These are phyloP conservation scores for Polypterus senegalus DNA, from an alignment of 2,113 vertebrate species.

Conservation along the genomic window DNA sequence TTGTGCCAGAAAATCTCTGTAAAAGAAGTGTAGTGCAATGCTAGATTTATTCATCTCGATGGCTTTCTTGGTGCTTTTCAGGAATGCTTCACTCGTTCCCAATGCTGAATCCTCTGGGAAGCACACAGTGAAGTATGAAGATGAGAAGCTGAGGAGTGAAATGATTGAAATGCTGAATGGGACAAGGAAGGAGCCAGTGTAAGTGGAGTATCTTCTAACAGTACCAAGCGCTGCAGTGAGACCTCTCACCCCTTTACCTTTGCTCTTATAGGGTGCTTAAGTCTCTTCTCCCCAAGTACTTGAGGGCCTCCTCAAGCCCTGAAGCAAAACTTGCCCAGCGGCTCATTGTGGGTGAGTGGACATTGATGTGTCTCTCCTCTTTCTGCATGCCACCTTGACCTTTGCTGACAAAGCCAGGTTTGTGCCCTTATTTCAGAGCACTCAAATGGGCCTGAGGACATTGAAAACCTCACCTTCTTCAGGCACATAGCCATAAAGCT, in stretches of 20 bases:
- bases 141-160: slow-evolving; percentile 31
- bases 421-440: slow-evolving; percentile 22
- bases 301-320: slow-evolving; percentile 38
- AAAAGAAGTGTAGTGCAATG: too few species aligned
- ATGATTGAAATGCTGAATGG: slow-evolving; percentile 50
- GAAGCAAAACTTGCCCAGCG: slow-evolving; percentile 42
- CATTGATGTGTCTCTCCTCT: not conserved
- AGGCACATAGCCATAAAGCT: slow-evolving; percentile 47
- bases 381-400: not conserved
- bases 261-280: slow-evolving; percentile 32
- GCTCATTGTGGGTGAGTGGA: slow-evolving; percentile 29
- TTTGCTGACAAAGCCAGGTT: not conserved
- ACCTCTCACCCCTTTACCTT: slow-evolving; percentile 2
- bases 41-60: not conserved
- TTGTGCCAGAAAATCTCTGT: too few species aligned
- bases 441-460: slow-evolving; percentile 27
- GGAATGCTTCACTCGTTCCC: slow-evolving; percentile 54
- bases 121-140: slow-evolving; percentile 43
- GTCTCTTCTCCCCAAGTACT: slow-evolving; percentile 38
- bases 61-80: slow-evolving; percentile 17
- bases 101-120: slow-evolving; percentile 43
- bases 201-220: slow-evolving; percentile 17
- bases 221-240: not conserved
- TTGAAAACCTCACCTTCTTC: slow-evolving; percentile 46
- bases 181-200: slow-evolving; percentile 41